phyloP scores from a whole-genome alignment of 2,113 vertebrate species.

The Noturus placidus region DNA sequence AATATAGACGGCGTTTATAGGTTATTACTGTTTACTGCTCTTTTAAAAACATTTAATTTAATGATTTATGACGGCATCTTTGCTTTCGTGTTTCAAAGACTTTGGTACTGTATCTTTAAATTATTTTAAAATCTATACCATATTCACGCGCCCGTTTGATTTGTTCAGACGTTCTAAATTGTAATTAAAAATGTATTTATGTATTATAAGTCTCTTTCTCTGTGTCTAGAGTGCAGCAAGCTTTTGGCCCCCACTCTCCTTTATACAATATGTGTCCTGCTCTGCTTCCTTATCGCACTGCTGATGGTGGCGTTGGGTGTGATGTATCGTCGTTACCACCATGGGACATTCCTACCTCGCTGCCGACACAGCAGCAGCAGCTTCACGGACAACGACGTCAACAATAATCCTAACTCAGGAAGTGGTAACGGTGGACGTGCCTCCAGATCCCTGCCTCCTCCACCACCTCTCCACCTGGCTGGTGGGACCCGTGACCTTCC shows the following conservation, averaged over 20 bases:
- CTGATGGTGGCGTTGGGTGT: conserved; percentile 54
- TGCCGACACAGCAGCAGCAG: conserved; percentile 45
- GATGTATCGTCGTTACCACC: conserved; percentile 63
- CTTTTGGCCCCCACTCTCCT: conserved; percentile 50
- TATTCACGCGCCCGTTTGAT: neutral
- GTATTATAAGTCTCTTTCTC: neutral
- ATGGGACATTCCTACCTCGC: conserved; percentile 63
- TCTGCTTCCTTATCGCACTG: conserved; percentile 62
- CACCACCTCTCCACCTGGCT: conserved; percentile 54
- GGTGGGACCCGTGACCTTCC: conserved; percentile 62
- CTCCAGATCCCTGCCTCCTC: conserved; percentile 56
- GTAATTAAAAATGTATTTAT: neutral
- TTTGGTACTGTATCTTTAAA: neutral
- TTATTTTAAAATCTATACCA: too few species aligned
- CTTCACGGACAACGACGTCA: conserved; percentile 39
- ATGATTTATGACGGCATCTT: neutral
- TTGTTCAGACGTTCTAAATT: neutral
- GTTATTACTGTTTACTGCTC: too few species aligned
- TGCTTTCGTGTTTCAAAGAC: neutral
- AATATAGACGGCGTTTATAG: neutral
- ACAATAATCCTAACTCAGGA: neutral
- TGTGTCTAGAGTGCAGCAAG: conserved; percentile 54
- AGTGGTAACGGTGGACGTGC: neutral
- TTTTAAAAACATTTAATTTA: neutral
- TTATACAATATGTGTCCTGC: conserved; percentile 70